Evolutionary conservation across 2,113 vertebrate genomes (phyloP), one percentile per base, ranked within the genome.

Genomic region (Trematocara marginatum): DNA sequence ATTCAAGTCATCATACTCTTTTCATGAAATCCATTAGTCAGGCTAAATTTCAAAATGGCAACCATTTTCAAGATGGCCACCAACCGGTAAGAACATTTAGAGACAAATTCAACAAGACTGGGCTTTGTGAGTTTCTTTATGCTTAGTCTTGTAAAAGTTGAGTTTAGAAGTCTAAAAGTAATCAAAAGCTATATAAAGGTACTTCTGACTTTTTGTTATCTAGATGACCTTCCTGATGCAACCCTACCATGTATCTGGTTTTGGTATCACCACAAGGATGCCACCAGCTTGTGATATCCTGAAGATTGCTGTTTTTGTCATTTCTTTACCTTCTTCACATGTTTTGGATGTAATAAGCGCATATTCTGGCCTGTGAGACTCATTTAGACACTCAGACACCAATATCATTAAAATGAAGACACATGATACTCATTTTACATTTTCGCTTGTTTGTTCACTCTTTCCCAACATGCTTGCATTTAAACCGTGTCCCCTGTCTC

Each of bases 171-270:
- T 56, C 54, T 29, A 56, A 56, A 56, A 29, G 23, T 56, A 29
- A 29, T 56, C 54, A 56, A 56, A 56, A 56, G 2, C 12, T 56
- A 29, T 26, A 26, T 56, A 56, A 56, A 56, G 53, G 53, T 26
- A 26, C 53, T 56, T 54, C 3, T 54, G 52, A 54, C 52, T 54
- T 54, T 54, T 54, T 54, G 53, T 26, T 56, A 56, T 56, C 11
- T 1, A 56, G 53, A 56, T 56, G 53, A 56, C 23, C 23, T 56
- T 0, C 53, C 53, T 29, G 23, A 56, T 56, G 1, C 11, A 56
- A 13, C 23, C 11, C 53, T 56, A 56, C 53, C 6, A 56, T 13
- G 53, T 56, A 7, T 56, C 53, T 0, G 4, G 23, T 0, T 56
- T 56, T 56, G 54, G 54, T 29, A 56, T 56, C 23, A 56, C 23